Evolutionary conservation across 53 echinoderm and acorn worm genomes (phyloP).

Genomic region (Arbacia lixula): DNA sequence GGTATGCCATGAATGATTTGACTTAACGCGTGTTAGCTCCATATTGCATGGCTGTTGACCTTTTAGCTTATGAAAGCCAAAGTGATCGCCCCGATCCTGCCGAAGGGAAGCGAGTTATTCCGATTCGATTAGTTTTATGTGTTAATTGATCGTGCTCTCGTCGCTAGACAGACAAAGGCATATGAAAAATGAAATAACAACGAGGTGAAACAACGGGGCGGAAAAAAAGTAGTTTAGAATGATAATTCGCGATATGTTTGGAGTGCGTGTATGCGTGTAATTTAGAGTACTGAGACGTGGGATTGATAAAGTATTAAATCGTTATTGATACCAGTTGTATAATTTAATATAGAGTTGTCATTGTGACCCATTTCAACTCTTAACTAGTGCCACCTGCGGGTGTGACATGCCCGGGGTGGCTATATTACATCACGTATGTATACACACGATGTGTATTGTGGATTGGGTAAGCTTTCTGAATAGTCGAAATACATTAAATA

Average conservation of each 20-base stretch:
- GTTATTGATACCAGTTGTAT: slow-evolving; percentile 9
- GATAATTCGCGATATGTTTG: too few relatives aligned
- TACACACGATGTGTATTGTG: too few relatives aligned
- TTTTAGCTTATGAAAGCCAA: background rate
- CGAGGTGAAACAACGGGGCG: background rate
- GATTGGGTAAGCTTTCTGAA: too few relatives aligned
- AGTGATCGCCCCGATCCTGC: background rate
- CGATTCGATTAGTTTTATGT: slow-evolving; percentile 6
- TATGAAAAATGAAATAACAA: background rate
- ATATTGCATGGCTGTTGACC: slow-evolving; percentile 8
- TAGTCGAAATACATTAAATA: too few relatives aligned
- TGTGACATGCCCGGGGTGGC: background rate
- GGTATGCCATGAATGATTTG: background rate
- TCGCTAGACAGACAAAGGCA: background rate
- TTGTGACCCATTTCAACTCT: slow-evolving; percentile 16
- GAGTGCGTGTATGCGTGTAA: too few relatives aligned
- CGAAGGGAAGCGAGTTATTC: background rate
- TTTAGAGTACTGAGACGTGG: background rate
- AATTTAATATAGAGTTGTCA: slow-evolving; percentile 14
- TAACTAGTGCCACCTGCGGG: background rate
- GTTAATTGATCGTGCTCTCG: slow-evolving; percentile 37
- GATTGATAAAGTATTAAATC: slow-evolving; percentile 7
- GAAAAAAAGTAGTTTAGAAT: too few relatives aligned
- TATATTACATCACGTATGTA: too few relatives aligned
- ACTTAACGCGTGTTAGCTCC: slow-evolving; percentile 14